Evolutionary conservation across 2,888 invertebrate species (phyloP).

Genomic region (Papilio gigon): DNA sequence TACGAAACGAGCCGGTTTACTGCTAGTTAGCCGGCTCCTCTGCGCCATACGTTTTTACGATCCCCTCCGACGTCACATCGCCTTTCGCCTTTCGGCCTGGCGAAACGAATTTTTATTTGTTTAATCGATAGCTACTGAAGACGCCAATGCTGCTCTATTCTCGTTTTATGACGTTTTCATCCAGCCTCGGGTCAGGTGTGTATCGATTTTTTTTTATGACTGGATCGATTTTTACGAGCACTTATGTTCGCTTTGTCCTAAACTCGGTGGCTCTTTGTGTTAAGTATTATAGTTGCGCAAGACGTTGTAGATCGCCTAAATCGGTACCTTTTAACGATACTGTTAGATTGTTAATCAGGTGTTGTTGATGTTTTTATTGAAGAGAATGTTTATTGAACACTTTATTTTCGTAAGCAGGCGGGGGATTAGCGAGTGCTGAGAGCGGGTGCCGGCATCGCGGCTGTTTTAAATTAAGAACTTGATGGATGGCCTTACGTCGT

Average conservation of each 20-base stretch:
- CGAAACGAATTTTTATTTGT: constrained; percentile 81
- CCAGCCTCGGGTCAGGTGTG: constrained; percentile 76
- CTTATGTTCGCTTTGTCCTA: constrained; percentile 66
- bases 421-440: constrained; percentile 71
- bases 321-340: constrained; percentile 40
- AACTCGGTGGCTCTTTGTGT: constrained; percentile 56
- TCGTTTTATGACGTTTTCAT: constrained; percentile 73
- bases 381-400: constrained; percentile 66
- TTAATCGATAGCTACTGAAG: constrained; percentile 80
- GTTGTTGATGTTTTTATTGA: constrained; percentile 61
- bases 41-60: constrained; percentile 81
- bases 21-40: constrained; percentile 79
- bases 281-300: constrained; percentile 60
- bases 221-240: constrained; percentile 76
- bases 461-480: constrained; percentile 80
- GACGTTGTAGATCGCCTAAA: constrained; percentile 58
- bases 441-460: constrained; percentile 73
- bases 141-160: constrained; percentile 74
- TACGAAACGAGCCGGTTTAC: constrained; percentile 79
- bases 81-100: constrained; percentile 77
- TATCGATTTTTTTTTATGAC: constrained; percentile 73
- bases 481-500: constrained; percentile 79
- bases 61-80: constrained; percentile 72
- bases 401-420: constrained; percentile 67
- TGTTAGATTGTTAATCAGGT: constrained; percentile 54